A percentile compares a stretch with the other conserved stretches of the same genome.
These are phyloP conservation scores for Heterodera schachtii DNA, from an alignment of 1,140 invertebrate species.

Conservation along the genomic window DNA sequence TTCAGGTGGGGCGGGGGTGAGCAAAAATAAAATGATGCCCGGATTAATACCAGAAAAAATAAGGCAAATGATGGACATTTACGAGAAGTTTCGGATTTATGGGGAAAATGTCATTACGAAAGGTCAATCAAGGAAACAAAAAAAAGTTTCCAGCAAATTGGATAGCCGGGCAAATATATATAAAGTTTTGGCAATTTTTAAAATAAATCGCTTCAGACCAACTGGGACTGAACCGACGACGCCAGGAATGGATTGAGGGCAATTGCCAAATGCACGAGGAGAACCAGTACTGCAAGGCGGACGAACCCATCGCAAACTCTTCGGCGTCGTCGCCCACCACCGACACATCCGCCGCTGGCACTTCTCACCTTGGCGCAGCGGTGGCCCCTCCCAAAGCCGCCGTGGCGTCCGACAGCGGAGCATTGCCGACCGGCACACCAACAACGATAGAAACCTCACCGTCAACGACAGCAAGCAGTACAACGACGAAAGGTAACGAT, in stretches of 20 bases:
- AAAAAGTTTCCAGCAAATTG: too few species aligned
- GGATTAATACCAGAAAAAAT: too few species aligned
- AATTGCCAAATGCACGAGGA: slow-evolving; percentile 71
- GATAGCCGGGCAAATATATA: too few species aligned
- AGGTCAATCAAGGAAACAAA: too few species aligned
- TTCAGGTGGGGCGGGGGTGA: slow-evolving; percentile 56
- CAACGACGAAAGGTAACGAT: background rate
- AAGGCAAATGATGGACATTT: too few species aligned
- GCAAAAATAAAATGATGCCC: background rate
- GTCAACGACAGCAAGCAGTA: background rate
- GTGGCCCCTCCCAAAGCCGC: background rate
- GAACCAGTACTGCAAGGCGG: slow-evolving; percentile 34
- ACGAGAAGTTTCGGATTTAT: too few species aligned
- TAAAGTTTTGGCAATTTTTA: slow-evolving; percentile 70
- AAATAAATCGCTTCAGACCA: background rate
- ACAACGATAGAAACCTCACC: background rate
- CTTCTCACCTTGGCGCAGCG: background rate
- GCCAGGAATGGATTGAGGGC: slow-evolving; percentile 84
- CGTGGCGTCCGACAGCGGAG: slow-evolving; percentile 5
- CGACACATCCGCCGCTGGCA: background rate
- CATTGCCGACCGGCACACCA: slow-evolving; percentile 14
- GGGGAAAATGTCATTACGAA: too few species aligned
- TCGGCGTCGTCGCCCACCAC: background rate
- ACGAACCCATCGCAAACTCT: slow-evolving; percentile 16
- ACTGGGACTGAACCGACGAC: slow-evolving; percentile 76